phyloP scores from a whole-genome alignment of 2,888 invertebrate species.

The Hedychridium roseum region DNA sequence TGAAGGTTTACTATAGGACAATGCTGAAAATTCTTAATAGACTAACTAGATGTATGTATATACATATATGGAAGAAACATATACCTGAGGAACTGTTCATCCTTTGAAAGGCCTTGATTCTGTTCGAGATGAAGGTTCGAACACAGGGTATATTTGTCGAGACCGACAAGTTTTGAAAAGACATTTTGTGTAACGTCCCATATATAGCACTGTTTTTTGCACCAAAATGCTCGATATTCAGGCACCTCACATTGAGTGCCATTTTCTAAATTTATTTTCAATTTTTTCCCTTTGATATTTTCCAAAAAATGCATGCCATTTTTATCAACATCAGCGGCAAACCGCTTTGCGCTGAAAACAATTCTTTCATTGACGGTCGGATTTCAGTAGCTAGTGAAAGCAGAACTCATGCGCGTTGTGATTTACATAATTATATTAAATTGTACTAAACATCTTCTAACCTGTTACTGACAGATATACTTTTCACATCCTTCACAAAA shows the following conservation, averaged over 20 bases:
- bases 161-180: slow-evolving; percentile 64
- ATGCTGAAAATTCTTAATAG: too few relatives aligned
- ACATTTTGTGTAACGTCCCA: slow-evolving; percentile 65
- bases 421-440: background rate
- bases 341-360: slow-evolving; percentile 30
- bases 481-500: slow-evolving; percentile 64
- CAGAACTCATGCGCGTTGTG: too few relatives aligned
- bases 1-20: too few relatives aligned
- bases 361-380: too few relatives aligned
- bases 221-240: slow-evolving; percentile 63
- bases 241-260: slow-evolving; percentile 52
- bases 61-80: too few relatives aligned
- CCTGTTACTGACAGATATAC: slow-evolving; percentile 56
- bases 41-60: too few relatives aligned
- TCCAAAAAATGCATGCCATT: slow-evolving; percentile 39
- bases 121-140: slow-evolving; percentile 57
- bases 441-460: slow-evolving; percentile 26
- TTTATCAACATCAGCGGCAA: slow-evolving; percentile 19
- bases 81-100: slow-evolving; percentile 73
- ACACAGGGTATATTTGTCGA: slow-evolving; percentile 62
- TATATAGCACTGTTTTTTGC: slow-evolving; percentile 67
- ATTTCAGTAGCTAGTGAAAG: too few relatives aligned
- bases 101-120: slow-evolving; percentile 68
- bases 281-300: slow-evolving; percentile 38
- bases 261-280: slow-evolving; percentile 55